phyloP scores from a whole-genome alignment of 2,888 invertebrate genomes.

The Tillus elongatus region DNA sequence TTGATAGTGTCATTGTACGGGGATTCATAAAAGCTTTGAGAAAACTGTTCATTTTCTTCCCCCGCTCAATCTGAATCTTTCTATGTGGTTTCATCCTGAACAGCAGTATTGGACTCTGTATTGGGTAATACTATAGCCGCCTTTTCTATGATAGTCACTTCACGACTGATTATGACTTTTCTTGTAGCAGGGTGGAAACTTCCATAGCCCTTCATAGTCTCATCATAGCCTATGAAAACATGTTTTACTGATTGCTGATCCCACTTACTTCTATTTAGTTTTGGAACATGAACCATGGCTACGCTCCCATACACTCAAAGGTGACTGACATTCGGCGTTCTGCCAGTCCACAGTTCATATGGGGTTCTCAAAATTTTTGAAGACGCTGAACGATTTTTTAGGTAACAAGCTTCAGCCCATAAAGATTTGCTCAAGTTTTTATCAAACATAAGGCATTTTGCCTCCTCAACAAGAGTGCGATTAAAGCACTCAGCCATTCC shows the following conservation, averaged over 20 bases:
- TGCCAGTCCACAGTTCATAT: slow-evolving; percentile 15
- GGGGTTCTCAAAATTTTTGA: not conserved
- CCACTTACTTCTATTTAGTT: slow-evolving; percentile 21
- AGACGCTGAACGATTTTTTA: slow-evolving; percentile 12
- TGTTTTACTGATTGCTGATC: slow-evolving; percentile 21
- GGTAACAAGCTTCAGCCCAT: slow-evolving; percentile 12
- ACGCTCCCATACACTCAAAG: slow-evolving; percentile 17
- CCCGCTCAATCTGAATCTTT: slow-evolving; percentile 1
- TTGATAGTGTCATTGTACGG: slow-evolving; percentile 1
- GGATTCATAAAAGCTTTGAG: not conserved
- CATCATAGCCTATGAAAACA: no score
- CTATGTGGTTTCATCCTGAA: not conserved
- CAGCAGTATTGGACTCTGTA: not conserved
- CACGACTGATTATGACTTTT: not conserved
- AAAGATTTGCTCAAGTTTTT: slow-evolving; percentile 11
- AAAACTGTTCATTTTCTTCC: not conserved
- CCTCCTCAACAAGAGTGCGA: slow-evolving; percentile 20
- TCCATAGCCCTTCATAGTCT: slow-evolving; percentile 2
- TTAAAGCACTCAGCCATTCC: slow-evolving; percentile 18
- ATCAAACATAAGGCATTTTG: no score
- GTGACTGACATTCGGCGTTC: slow-evolving; percentile 21
- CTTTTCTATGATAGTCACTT: slow-evolving; percentile 1
- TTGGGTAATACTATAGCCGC: not conserved
- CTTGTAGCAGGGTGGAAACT: not conserved
- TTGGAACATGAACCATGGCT: slow-evolving; percentile 21